Conservation (phyloP, 2,797 vertebrate species). For the Coracias cyanogaster region DNA sequence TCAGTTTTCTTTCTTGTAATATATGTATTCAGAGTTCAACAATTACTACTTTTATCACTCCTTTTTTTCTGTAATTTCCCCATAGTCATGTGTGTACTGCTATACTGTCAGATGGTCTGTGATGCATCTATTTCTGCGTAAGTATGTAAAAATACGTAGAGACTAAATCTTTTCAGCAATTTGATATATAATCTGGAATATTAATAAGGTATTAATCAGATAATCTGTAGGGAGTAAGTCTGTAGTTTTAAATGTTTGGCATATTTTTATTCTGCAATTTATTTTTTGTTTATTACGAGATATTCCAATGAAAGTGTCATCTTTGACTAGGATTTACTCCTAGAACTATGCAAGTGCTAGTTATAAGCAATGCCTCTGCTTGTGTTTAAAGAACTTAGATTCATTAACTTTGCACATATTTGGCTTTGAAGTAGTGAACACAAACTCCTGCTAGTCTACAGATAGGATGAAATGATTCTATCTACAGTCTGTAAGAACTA, state of each 20-base stretch:
- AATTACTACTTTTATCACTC: no score
- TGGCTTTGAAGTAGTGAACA: conserved; percentile 38
- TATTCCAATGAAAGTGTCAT: background rate
- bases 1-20: background rate
- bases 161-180: no score
- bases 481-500: background rate
- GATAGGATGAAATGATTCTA: conserved; percentile 32
- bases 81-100: no score
- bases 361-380: conserved; percentile 3
- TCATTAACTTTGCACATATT: conserved; percentile 46
- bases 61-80: no score
- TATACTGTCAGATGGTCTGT: no score
- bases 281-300: background rate
- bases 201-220: no score
- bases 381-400: conserved; percentile 33
- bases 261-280: background rate
- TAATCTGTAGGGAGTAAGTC: no score
- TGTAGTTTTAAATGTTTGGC: no score
- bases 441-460: background rate
- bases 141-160: no score
- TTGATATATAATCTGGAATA: no score
- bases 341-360: background rate
- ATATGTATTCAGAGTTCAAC: no score
- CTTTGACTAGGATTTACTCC: conserved; percentile 7
- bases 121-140: no score